A percentile compares a stretch with the other conserved stretches of the same genome.
These are phyloP conservation scores for Limanda limanda DNA, from an alignment of 2,113 vertebrate genomes.

Conservation along the genomic window DNA sequence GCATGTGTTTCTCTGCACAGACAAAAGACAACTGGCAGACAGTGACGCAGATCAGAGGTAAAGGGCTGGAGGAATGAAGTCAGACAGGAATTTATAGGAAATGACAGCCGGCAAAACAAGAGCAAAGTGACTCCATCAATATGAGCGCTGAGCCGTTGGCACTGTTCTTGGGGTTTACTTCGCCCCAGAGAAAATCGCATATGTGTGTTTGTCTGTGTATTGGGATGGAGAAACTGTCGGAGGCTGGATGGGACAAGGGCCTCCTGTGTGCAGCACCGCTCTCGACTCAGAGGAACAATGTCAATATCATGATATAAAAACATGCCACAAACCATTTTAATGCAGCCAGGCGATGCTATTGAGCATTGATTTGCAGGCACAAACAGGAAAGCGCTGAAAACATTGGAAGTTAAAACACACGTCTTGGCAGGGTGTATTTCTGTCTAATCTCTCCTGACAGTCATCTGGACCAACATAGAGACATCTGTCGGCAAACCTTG, in stretches of 20 bases:
- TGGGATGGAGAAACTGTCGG: not conserved
- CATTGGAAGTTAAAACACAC: slow-evolving; percentile 37
- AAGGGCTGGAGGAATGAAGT: slow-evolving; percentile 33
- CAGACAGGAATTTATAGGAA: slow-evolving; percentile 57
- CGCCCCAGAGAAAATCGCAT: slow-evolving; percentile 36
- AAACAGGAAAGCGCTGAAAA: slow-evolving; percentile 45
- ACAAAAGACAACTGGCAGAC: slow-evolving; percentile 47
- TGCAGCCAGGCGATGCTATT: not conserved
- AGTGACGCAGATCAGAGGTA: slow-evolving; percentile 52
- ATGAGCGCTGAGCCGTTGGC: not conserved
- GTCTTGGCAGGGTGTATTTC: slow-evolving; percentile 38
- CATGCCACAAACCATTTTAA: slow-evolving; percentile 29
- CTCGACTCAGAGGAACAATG: slow-evolving; percentile 2
- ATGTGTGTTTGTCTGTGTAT: slow-evolving; percentile 15
- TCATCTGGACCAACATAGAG: slow-evolving; percentile 53
- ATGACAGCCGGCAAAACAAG: slow-evolving; percentile 53
- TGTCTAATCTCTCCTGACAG: slow-evolving; percentile 59
- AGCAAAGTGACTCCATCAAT: slow-evolving; percentile 47
- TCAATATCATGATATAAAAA: slow-evolving; percentile 20
- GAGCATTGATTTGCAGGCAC: slow-evolving; percentile 33
- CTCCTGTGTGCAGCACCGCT: not conserved
- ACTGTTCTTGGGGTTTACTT: slow-evolving; percentile 3
- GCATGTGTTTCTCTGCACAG: slow-evolving; percentile 48
- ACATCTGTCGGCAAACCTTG: slow-evolving; percentile 57
- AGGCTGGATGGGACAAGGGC: not conserved